These are phyloP conservation scores for Acholoe squamosa DNA, from an alignment of 2,888 invertebrate species.

Conservation along the genomic window DNA sequence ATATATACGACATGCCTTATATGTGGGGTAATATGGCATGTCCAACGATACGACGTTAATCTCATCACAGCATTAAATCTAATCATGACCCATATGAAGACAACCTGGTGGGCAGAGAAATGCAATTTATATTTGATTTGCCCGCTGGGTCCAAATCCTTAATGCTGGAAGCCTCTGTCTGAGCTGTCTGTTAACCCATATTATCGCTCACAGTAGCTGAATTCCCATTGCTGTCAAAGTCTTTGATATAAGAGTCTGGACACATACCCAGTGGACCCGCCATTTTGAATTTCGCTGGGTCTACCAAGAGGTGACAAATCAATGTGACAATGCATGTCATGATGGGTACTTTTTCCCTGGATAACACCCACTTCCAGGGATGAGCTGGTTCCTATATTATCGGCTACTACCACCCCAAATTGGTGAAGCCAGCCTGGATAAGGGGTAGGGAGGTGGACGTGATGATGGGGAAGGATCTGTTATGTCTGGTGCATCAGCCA, in stretches of 20 bases:
- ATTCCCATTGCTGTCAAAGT: background rate
- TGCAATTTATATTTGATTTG: slow-evolving; percentile 2
- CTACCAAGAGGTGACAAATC: background rate
- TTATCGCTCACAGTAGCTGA: background rate
- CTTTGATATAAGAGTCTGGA: background rate
- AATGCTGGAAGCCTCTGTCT: background rate
- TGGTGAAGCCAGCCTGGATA: background rate
- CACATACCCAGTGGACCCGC: background rate
- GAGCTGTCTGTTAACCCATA: background rate
- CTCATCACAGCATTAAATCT: background rate
- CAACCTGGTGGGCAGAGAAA: background rate
- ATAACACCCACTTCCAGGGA: no score
- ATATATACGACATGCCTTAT: no score
- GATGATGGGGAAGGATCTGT: background rate
- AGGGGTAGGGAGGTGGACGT: background rate
- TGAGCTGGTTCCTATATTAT: no score
- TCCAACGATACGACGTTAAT: no score
- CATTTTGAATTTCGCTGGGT: no score
- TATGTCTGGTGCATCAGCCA: background rate
- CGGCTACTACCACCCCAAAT: background rate
- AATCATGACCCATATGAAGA: background rate
- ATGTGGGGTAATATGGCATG: no score
- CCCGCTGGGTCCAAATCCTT: background rate
- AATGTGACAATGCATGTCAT: background rate
- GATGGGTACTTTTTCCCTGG: background rate